These are phyloP conservation scores for Lasioglossum albipes DNA, from an alignment of 1,140 invertebrate genomes.

Conservation along the genomic window DNA sequence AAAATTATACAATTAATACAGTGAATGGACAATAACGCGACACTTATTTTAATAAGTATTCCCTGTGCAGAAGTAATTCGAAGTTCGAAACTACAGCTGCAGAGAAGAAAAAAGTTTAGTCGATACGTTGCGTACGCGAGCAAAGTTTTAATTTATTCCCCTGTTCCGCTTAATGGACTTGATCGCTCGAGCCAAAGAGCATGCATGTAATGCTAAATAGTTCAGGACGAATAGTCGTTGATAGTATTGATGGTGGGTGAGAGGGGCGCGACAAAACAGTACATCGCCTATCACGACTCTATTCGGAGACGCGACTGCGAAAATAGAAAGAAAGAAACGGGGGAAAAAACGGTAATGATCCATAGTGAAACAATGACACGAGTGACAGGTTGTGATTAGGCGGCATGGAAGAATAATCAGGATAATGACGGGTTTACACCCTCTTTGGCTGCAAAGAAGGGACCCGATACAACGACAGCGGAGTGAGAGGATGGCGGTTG, in stretches of 20 bases:
- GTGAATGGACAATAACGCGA: too few species aligned
- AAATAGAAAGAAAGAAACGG: slow-evolving; percentile 22
- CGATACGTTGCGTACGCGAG: slow-evolving; percentile 36
- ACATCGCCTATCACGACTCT: slow-evolving; percentile 1
- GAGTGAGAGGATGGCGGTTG: slow-evolving; percentile 61
- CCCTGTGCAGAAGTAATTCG: too few species aligned
- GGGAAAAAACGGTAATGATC: slow-evolving; percentile 67
- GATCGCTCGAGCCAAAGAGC: slow-evolving; percentile 65
- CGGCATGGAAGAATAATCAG: slow-evolving; percentile 75
- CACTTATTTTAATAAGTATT: too few species aligned
- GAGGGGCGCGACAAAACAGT: background rate
- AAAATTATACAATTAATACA: too few species aligned
- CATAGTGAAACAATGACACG: slow-evolving; percentile 73
- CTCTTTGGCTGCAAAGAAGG: slow-evolving; percentile 49
- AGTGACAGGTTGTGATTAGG: slow-evolving; percentile 72
- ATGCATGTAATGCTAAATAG: slow-evolving; percentile 65
- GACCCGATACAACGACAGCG: slow-evolving; percentile 38
- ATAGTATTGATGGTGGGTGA: slow-evolving; percentile 9
- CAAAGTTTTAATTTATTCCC: slow-evolving; percentile 63
- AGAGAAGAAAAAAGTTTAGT: background rate
- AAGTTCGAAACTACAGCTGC: too few species aligned
- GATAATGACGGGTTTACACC: slow-evolving; percentile 77
- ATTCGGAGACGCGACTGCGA: slow-evolving; percentile 11
- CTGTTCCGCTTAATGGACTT: slow-evolving; percentile 67
- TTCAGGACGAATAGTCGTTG: slow-evolving; percentile 29